Base-by-base conservation (phyloP, 2,888 invertebrate genomes). In the Caenorhabditis sp. region DNA sequence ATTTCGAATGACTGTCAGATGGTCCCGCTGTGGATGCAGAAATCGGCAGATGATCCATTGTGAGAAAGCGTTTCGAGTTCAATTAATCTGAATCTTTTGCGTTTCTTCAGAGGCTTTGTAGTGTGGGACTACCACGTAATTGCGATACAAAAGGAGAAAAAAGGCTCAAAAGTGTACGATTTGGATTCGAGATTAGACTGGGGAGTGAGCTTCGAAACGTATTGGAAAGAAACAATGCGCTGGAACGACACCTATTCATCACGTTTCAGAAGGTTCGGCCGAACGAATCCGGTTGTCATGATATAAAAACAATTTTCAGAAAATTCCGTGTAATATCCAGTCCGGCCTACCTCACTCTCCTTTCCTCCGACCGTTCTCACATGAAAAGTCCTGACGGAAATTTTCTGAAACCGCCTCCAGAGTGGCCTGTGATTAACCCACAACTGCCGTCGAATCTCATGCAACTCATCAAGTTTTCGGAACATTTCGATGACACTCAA, bases 41-140 rank as follows among this genome's bases (percentile, higher is more conserved):
- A 66, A 39, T 9, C 70, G 2, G 37, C 55, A 1, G n/a, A n/a
- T n/a, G n/a, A n/a, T n/a, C 48, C 20, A 8, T 26, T 15, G 27
- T 1, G 24, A 20, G 72, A 61, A 41, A 7, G 50, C 13, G 41
- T 3, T 26, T n/a, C 22, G n/a, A 13, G 4, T 37, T 37, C 17
- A 15, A n/a, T 22, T 26, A 2, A 26, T 15, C 26, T 7, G 9
- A 32, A 55, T 30, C 22, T 4, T 20, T 37, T 50, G 11, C 48
- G 17, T 55, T 30, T 37, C 48, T 68, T 37, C 45, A 82, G 80
- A 4, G 45, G 56, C 4, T 61, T 45, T 22, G 80, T 80, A n/a
- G 30, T 79, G 9, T 83, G 83, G 83, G 83, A 83, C 43, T 83
- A 83, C 48, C 82, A 83, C 55, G 83, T 83, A 4, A 73, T 83